Percentiles rank a stretch among this genome's conserved stretches.
phyloP scores from a whole-genome alignment of 2,113 vertebrate species.

The Nyctereutes procyonoides region DNA sequence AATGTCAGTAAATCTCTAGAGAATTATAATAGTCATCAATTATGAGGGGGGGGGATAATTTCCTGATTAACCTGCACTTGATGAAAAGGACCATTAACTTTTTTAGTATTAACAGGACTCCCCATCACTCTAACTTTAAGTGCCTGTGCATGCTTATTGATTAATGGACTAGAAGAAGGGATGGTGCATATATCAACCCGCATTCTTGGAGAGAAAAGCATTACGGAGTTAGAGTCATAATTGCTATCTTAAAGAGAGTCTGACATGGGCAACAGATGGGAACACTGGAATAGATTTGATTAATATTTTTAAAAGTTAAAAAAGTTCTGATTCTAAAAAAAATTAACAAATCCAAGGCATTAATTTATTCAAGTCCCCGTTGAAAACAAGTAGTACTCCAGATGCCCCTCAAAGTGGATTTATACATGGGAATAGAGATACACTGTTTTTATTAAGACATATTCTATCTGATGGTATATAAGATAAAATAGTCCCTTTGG shows the following conservation, averaged over 20 bases:
- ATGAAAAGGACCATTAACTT: slow-evolving; percentile 75
- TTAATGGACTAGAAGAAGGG: slow-evolving; percentile 51
- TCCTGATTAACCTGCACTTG: slow-evolving; percentile 70
- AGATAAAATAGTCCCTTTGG: not conserved
- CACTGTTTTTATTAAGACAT: not conserved
- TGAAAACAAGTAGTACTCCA: slow-evolving; percentile 58
- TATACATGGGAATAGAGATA: not conserved
- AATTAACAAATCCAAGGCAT: not conserved
- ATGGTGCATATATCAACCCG: not conserved
- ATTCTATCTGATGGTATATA: not conserved
- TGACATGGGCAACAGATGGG: slow-evolving; percentile 72
- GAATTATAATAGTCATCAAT: slow-evolving; percentile 71
- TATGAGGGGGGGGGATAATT: slow-evolving; percentile 49
- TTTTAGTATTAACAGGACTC: slow-evolving; percentile 14
- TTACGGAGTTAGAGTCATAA: slow-evolving; percentile 27
- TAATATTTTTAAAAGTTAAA: slow-evolving; percentile 76
- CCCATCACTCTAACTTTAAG: slow-evolving; percentile 42
- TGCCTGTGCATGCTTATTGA: slow-evolving; percentile 23
- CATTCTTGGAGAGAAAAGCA: slow-evolving; percentile 21
- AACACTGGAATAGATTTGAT: slow-evolving; percentile 62
- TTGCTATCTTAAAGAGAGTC: slow-evolving; percentile 40
- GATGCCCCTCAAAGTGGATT: not conserved
- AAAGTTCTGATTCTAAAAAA: slow-evolving; percentile 63
- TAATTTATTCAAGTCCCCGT: slow-evolving; percentile 46
- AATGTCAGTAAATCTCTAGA: slow-evolving; percentile 69